These are phyloP conservation scores for Homarus americanus DNA, from an alignment of 1,140 invertebrate species.

Conservation along the genomic window DNA sequence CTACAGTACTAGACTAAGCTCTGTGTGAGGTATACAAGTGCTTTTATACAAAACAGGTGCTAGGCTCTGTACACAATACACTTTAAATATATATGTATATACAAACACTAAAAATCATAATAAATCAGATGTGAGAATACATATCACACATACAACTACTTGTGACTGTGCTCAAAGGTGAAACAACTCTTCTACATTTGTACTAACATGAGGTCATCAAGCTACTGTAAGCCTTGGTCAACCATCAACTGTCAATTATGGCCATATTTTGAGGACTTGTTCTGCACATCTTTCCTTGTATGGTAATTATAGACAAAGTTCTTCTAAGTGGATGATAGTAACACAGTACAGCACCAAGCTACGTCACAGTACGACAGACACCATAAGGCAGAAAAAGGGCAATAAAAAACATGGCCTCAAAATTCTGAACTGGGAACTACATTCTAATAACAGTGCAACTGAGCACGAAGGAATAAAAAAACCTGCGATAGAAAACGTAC, in stretches of 20 bases:
- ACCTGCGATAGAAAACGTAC: constrained; percentile 42
- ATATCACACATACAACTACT: neutral
- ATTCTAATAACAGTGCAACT: constrained; percentile 20
- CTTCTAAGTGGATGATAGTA: neutral
- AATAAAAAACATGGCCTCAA: constrained; percentile 6
- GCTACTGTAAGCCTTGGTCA: neutral
- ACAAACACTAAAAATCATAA: neutral
- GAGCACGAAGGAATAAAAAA: constrained; percentile 18
- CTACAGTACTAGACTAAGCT: neutral
- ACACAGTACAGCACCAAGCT: neutral
- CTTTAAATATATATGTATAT: neutral
- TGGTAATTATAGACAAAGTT: neutral
- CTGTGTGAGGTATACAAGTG: neutral
- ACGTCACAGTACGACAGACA: neutral
- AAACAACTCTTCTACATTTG: neutral
- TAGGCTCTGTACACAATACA: neutral
- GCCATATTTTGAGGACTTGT: neutral
- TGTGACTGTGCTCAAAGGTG: neutral
- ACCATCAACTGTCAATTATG: neutral
- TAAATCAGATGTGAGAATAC: neutral
- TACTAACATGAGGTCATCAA: neutral
- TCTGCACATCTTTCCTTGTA: too few species aligned
- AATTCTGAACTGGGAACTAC: neutral
- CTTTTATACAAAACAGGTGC: neutral
- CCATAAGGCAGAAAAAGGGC: neutral